Conservation (phyloP, 2,113 vertebrate genomes). For the Eolophus roseicapilla region DNA sequence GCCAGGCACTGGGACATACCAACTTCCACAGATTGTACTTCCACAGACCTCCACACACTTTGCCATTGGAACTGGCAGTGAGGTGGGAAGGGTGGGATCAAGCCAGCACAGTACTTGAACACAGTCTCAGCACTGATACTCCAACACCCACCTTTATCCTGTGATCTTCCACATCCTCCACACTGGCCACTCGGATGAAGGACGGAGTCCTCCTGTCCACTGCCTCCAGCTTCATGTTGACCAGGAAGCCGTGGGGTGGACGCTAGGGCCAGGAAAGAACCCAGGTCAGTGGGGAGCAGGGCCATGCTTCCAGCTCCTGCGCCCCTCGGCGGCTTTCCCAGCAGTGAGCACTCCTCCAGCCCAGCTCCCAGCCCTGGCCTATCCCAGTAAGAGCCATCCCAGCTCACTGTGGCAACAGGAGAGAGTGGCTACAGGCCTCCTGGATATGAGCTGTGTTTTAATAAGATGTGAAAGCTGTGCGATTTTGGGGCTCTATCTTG, state of each 20-base stretch:
- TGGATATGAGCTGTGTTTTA: not conserved
- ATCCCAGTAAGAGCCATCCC: not conserved
- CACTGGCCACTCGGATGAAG: conserved; percentile 89
- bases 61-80: not conserved
- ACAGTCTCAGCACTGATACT: not conserved
- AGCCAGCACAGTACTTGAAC: not conserved
- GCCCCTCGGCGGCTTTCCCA: not conserved
- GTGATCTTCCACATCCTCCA: conserved; percentile 93
- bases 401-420: not conserved
- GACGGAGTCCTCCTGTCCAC: conserved; percentile 93
- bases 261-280: conserved; percentile 73
- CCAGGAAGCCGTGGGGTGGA: conserved; percentile 86
- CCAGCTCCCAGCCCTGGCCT: not conserved
- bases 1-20: not conserved
- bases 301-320: accelerated
- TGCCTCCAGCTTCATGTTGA: conserved; percentile 94
- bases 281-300: not conserved
- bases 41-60: not conserved
- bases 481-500: not conserved
- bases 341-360: not conserved
- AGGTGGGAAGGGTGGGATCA: not conserved
- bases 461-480: not conserved
- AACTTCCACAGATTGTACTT: not conserved
- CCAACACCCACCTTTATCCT: conserved; percentile 87
- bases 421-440: not conserved